These are phyloP conservation scores for Hydriomena furcata DNA, from an alignment of 2,888 invertebrate species.

Conservation along the genomic window DNA sequence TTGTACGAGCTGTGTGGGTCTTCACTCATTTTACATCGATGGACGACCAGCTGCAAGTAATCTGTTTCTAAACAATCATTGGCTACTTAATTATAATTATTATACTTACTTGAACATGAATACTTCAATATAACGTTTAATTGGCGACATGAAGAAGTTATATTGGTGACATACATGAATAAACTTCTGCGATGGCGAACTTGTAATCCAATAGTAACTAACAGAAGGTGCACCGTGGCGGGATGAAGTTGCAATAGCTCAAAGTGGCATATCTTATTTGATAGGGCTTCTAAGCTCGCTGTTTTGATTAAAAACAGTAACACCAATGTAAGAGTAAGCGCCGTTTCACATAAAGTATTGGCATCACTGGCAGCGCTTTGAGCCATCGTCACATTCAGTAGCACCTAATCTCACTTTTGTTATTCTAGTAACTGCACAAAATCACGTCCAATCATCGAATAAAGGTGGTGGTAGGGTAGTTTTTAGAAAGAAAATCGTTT, in stretches of 20 bases:
- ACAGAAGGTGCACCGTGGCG: neutral
- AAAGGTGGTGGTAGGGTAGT: neutral
- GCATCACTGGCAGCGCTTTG: too few species aligned
- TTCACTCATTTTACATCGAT: constrained; percentile 67
- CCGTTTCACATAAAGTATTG: too few species aligned
- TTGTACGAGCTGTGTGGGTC: constrained; percentile 54
- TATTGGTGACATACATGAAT: neutral
- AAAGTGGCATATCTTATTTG: neutral
- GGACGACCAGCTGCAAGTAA: constrained; percentile 34
- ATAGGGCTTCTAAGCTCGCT: too few species aligned
- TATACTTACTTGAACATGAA: too few species aligned
- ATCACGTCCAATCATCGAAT: neutral
- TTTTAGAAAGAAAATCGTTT: neutral
- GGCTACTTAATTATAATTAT: neutral
- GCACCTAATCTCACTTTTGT: too few species aligned
- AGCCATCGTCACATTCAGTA: too few species aligned
- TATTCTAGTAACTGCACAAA: too few species aligned
- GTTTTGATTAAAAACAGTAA: too few species aligned
- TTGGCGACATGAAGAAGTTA: constrained; percentile 7
- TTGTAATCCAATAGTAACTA: neutral
- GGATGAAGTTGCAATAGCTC: neutral
- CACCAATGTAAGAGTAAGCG: too few species aligned
- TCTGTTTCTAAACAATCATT: neutral
- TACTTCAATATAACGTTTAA: neutral
- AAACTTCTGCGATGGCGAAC: constrained; percentile 3